Evolutionary conservation across 2,113 vertebrate species (phyloP), one percentile per base, ranked within the genome.

Genomic region (Aspiorhynchus laticeps): DNA sequence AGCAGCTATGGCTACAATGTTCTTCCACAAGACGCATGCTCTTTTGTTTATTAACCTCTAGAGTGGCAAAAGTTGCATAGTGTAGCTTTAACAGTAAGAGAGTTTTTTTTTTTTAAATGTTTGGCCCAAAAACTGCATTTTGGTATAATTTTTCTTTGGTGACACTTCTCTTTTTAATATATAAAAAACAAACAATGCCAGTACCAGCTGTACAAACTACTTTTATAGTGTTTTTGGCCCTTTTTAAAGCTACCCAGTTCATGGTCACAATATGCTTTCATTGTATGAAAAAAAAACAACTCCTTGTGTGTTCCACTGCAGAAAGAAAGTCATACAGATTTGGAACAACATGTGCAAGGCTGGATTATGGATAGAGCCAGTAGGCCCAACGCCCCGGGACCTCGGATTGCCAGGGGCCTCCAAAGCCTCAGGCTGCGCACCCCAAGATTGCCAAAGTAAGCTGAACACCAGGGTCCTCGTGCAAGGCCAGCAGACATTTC

Each of bases 341-440:
- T 76, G n/a, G 41, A 76, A 15, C n/a, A 67, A 4, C 51, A 80
- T 79, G 77, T 24, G 77, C 51, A 59, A n/a, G 28, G 51, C 77
- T 81, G 56, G 33, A 81, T 81, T 63, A 78, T 11, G 46, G 48
- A 78, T 78, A 12, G 76, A 78, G 76, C 48, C 75, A 78, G 26
- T 33, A 48, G 75, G 75, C 43, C 75, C 28, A 75, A 33, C 28
- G 46, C 28, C 75, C 26, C 46, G 8, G 75, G 75, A 78, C 75
- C 46, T 78, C 12, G 43, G 75, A 51, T 31, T 78, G 75, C 75
- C 76, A 78, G 76, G 48, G 76, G 76, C 76, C 76, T 78, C 46
- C 48, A 78, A 78, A 78, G 76, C 76, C 76, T 78, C 48, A 78
- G 76, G 76, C 76, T 78, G 76, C 28, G 76, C 76, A 53, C 76